Base-by-base conservation (phyloP, 2,113 vertebrate species). In the Perognathus longimembris region DNA sequence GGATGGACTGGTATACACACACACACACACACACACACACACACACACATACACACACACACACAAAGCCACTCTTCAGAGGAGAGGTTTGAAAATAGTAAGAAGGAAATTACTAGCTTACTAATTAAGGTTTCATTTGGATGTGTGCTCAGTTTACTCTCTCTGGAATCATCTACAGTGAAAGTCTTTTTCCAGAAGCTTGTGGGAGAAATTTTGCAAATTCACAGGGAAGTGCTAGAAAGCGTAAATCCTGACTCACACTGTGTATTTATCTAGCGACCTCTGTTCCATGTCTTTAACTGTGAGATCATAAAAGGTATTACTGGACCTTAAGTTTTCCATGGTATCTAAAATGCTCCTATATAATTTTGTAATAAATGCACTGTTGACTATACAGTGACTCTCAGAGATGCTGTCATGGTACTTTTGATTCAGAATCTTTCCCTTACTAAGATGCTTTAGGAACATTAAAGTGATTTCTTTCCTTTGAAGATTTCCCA, bases 391-490 rank as follows among this genome's bases (percentile, higher is more conserved):
- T 86, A 63, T 89, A 87, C 95, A 96, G 40, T 92, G 89, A 87
- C 57, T 89, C 59, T 85, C 83, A 40, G 38, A 91, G 79, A 93
- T 93, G 66, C 91, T 77, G 77, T 89, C 79, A 12, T 36, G 64
- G 84, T 87, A 85, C 79, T 71, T 96, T 94, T 95, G 91, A 85
- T 92, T 73, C 45, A 89, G 88, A 96, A 91, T 91, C 57, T 88
- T 50, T 90, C 87, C 84, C 83, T 61, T 88, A 79, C 93, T 96
- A 96, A 81, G 64, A n/a, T n/a, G 77, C 0, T 42, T 96, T 94
- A 34, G 95, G 78, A 80, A 78, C 80, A 63, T 96, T 97, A 91
- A 94, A 88, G 80, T 89, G 90, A 92, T 95, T 95, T 94, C 92
- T 93, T 91, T 92, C 93, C 93, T 91, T 95, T 96, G 50, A 71